These are phyloP conservation scores for Donacobius atricapilla DNA, from an alignment of 2,113 vertebrate genomes.

Conservation along the genomic window DNA sequence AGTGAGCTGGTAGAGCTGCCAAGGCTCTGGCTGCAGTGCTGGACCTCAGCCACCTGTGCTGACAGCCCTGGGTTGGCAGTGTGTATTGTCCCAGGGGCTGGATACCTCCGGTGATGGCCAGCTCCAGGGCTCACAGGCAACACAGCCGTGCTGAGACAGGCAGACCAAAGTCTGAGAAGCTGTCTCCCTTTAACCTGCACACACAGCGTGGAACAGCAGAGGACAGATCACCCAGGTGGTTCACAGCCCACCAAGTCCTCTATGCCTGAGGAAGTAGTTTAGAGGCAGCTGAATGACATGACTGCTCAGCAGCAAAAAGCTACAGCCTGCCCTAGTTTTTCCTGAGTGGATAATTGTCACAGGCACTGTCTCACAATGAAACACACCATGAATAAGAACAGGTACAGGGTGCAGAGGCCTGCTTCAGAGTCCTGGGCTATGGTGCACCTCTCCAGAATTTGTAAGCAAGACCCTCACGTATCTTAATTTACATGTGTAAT, in stretches of 20 bases:
- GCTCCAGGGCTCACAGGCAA: not conserved
- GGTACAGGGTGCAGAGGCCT: not conserved
- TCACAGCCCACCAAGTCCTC: not conserved
- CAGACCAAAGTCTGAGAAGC: not conserved
- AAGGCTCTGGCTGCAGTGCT: not conserved
- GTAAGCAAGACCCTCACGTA: not conserved
- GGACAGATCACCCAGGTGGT: not conserved
- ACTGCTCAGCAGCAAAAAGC: not conserved
- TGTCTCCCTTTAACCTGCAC: not conserved
- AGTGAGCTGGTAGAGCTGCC: not conserved
- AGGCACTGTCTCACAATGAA: not conserved
- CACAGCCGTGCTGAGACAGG: not conserved
- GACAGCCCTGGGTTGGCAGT: accelerated
- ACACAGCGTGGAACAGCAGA: not conserved
- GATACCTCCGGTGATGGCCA: not conserved
- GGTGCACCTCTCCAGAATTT: not conserved
- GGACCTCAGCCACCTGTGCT: not conserved
- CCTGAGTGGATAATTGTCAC: not conserved
- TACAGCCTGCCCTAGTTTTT: not conserved
- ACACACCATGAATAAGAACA: not conserved
- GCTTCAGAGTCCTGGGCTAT: not conserved
- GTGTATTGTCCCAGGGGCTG: accelerated
- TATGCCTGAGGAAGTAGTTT: not conserved
- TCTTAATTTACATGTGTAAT: not conserved
- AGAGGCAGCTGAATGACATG: not conserved